Percentiles rank a stretch among this genome's conserved stretches.
These are phyloP conservation scores for Drosophila parthenogenetica DNA, from an alignment of 2,888 invertebrate species.

Conservation along the genomic window DNA sequence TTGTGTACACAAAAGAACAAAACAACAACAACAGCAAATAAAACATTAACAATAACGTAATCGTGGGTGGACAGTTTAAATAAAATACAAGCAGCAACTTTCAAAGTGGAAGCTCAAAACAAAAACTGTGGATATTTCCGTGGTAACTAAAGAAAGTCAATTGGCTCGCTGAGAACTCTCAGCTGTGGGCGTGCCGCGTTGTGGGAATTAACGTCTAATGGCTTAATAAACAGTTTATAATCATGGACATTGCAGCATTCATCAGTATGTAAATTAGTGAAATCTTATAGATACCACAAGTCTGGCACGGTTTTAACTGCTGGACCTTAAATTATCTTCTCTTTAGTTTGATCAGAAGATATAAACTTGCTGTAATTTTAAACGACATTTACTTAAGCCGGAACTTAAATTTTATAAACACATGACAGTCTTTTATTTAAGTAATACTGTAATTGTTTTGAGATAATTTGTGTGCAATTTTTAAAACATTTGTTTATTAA, in stretches of 20 bases:
- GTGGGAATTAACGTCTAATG: slow-evolving; percentile 59
- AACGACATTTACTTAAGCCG: not conserved
- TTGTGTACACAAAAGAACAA: slow-evolving; percentile 15
- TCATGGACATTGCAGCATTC: slow-evolving; percentile 18
- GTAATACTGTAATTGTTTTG: too few relatives aligned
- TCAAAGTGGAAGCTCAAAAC: slow-evolving; percentile 4
- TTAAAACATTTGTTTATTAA: too few relatives aligned
- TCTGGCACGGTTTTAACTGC: slow-evolving; percentile 20
- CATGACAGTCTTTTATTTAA: too few relatives aligned
- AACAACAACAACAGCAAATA: slow-evolving; percentile 17
- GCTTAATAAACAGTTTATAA: slow-evolving; percentile 46
- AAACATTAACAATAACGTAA: not conserved
- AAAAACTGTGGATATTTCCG: slow-evolving; percentile 5
- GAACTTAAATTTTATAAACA: not conserved
- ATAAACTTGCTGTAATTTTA: slow-evolving; percentile 4
- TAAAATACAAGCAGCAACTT: slow-evolving; percentile 20
- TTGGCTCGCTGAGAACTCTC: not conserved
- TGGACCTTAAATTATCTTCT: not conserved
- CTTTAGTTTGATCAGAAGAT: not conserved
- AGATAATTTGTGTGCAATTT: too few relatives aligned
- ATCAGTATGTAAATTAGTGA: slow-evolving; percentile 55
- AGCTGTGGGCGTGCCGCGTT: slow-evolving; percentile 12
- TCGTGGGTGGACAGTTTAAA: slow-evolving; percentile 29
- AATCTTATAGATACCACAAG: slow-evolving; percentile 43
- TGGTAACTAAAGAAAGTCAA: slow-evolving; percentile 30